Conservation (phyloP, 2,113 vertebrate genomes). For the Lagopus leucura region DNA sequence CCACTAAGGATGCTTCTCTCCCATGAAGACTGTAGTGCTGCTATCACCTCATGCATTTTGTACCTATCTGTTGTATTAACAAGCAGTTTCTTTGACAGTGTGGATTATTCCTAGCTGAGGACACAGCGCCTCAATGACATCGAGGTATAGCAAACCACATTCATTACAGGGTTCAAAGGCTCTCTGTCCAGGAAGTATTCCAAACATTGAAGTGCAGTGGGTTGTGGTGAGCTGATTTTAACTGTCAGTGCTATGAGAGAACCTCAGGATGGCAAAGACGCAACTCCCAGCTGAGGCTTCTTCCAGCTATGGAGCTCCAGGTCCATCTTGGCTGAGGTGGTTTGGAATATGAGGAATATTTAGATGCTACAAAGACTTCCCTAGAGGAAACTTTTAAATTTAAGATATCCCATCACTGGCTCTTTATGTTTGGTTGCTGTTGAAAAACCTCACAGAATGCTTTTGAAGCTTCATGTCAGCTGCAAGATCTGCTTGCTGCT, state of each 20-base stretch:
- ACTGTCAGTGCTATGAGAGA: fast-evolving
- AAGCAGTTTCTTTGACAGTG: fast-evolving
- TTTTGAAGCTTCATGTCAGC: background rate
- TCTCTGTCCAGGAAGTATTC: background rate
- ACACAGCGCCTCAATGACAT: fast-evolving
- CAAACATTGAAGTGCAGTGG: background rate
- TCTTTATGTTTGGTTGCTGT: background rate
- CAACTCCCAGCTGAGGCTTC: background rate
- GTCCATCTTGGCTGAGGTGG: background rate
- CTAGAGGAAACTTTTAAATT: background rate
- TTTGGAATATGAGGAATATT: fast-evolving
- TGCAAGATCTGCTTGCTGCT: background rate
- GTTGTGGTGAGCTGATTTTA: background rate
- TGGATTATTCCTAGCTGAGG: background rate
- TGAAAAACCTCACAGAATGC: background rate
- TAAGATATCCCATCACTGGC: background rate
- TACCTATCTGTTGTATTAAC: background rate
- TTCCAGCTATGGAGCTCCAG: background rate
- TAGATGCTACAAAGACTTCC: background rate
- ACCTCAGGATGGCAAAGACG: background rate
- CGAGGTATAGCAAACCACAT: background rate
- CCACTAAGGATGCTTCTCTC: background rate
- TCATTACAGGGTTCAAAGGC: background rate
- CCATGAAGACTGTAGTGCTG: background rate
- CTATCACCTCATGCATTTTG: fast-evolving